phyloP scores from a whole-genome alignment of 2,888 invertebrate genomes.

The Caenorhabditis plicata region DNA sequence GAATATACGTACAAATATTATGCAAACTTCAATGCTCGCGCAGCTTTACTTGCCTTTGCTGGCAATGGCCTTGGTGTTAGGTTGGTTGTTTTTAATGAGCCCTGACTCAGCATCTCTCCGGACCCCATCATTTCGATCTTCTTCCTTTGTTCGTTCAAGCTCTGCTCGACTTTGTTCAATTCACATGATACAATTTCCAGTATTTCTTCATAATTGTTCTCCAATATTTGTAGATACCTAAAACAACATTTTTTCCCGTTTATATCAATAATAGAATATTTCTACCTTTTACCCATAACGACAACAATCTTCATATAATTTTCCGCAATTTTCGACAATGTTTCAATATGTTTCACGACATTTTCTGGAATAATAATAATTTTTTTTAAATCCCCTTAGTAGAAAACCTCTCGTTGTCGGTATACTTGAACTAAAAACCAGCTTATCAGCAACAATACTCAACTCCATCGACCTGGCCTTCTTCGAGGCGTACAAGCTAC shows the following conservation, averaged over 20 bases:
- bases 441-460: constrained; percentile 11
- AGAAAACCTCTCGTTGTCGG: constrained; percentile 6
- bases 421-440: constrained; percentile 12
- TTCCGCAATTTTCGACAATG: constrained; percentile 19
- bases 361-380: background rate
- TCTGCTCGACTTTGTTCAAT: background rate
- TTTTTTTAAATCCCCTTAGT: background rate
- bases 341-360: constrained; percentile 10
- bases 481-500: constrained; percentile 17
- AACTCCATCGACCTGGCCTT: constrained; percentile 17
- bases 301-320: constrained; percentile 5
- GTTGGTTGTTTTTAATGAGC: background rate
- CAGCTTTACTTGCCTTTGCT: constrained; percentile 1
- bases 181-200: background rate
- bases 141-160: background rate
- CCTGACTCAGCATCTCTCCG: no score
- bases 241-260: background rate
- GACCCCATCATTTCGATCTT: background rate
- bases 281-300: constrained; percentile 10
- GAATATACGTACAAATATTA: background rate
- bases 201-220: constrained; percentile 24
- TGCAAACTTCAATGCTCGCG: constrained; percentile 1
- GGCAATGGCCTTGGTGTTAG: background rate
- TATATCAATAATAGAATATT: background rate
- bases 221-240: constrained; percentile 16